Conservation (phyloP, 1,140 invertebrate genomes). For the Drosophila ironensis region DNA sequence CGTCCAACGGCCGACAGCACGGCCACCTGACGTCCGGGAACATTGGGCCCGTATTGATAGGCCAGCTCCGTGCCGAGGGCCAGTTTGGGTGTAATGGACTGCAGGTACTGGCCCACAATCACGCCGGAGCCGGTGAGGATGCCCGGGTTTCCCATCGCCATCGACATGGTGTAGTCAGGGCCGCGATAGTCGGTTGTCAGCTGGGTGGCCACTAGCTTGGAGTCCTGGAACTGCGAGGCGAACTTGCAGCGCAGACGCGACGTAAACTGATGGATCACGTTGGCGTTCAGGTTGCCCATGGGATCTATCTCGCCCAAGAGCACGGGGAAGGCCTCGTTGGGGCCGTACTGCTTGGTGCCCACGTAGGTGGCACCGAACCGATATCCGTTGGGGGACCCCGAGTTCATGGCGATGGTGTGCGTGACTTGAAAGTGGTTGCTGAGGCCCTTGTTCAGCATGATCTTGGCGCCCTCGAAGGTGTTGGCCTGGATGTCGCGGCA, state of each 20-base stretch:
- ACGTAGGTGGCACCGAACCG: conserved; percentile 99
- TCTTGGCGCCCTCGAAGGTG: conserved; percentile 97
- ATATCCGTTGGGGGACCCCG: conserved; percentile 93
- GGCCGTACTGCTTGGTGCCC: conserved; percentile 91
- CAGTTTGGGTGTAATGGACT: conserved; percentile 88
- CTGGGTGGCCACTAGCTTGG: conserved; percentile 93
- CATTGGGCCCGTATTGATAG: conserved; percentile 92
- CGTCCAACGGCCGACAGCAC: conserved; percentile 91
- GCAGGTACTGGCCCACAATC: conserved; percentile 94
- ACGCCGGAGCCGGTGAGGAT: conserved; percentile 92
- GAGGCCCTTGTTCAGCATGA: conserved; percentile 97
- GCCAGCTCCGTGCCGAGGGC: conserved; percentile 95
- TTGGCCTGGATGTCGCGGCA: conserved; percentile 98
- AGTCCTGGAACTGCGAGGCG: conserved; percentile 94
- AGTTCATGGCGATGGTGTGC: conserved; percentile 95
- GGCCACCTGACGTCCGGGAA: conserved; percentile 94
- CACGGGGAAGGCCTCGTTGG: conserved; percentile 95
- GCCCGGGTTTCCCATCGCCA: conserved; percentile 95
- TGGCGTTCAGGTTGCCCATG: conserved; percentile 97
- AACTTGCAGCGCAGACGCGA: conserved; percentile 91
- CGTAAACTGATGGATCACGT: conserved; percentile 95
- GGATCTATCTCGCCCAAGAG: conserved; percentile 97
- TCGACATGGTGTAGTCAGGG: conserved; percentile 91
- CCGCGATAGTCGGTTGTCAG: conserved; percentile 94
- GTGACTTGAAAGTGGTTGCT: conserved; percentile 99